Evolutionary conservation across 2,888 invertebrate species (phyloP).

Genomic region (Caenorhabditis sp.): DNA sequence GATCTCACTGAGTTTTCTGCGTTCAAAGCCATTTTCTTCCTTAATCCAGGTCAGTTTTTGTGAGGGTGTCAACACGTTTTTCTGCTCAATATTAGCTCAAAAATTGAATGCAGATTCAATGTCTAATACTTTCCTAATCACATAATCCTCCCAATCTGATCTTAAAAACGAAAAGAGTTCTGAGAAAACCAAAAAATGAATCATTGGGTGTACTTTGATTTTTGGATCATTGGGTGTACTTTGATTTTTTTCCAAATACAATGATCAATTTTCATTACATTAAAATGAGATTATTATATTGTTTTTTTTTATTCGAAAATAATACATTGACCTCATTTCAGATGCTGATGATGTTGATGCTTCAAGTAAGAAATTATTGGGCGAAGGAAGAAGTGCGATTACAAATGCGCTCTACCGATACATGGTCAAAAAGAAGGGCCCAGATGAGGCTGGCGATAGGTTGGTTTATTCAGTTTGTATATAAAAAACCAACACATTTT

Average conservation of each 20-base stretch:
- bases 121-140: too few relatives aligned
- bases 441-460: constrained; percentile 65
- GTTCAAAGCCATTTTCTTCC: constrained; percentile 69
- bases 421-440: constrained; percentile 61
- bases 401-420: constrained; percentile 68
- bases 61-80: background rate
- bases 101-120: too few relatives aligned
- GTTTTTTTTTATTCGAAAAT: too few relatives aligned
- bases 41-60: constrained; percentile 56
- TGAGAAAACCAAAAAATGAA: too few relatives aligned
- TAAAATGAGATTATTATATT: too few relatives aligned
- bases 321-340: too few relatives aligned
- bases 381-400: constrained; percentile 57
- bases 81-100: background rate
- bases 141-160: too few relatives aligned
- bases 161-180: too few relatives aligned
- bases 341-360: constrained; percentile 67
- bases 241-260: too few relatives aligned
- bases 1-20: constrained; percentile 69
- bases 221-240: too few relatives aligned
- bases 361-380: constrained; percentile 50
- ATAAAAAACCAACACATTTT: background rate
- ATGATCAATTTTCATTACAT: too few relatives aligned
- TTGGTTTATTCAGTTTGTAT: constrained; percentile 1
- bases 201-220: too few relatives aligned